A percentile compares a stretch with the other conserved stretches of the same genome.
Evolutionary conservation across 2,113 vertebrate genomes (phyloP).

Genomic region (Labeo catla): DNA sequence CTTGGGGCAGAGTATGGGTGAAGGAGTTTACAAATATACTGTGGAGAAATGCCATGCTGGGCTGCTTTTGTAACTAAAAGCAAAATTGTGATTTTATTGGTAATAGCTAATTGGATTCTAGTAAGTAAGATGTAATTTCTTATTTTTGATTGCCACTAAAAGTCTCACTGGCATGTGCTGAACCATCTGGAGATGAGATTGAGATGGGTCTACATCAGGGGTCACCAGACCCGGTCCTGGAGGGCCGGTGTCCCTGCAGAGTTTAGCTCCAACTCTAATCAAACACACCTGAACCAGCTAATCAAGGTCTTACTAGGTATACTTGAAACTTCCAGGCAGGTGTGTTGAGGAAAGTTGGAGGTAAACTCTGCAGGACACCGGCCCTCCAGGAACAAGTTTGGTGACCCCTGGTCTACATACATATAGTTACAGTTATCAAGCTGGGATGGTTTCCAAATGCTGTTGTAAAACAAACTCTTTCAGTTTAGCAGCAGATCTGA

Average conservation of each 20-base stretch:
- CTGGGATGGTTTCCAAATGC: neutral
- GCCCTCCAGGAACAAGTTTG: no score
- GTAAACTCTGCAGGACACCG: no score
- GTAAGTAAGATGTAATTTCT: neutral
- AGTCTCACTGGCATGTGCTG: neutral
- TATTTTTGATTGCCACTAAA: neutral
- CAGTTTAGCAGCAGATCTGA: neutral
- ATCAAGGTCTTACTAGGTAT: no score
- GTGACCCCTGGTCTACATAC: neutral
- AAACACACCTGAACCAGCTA: no score
- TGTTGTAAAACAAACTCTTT: neutral
- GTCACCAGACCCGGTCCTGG: no score
- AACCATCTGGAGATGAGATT: neutral
- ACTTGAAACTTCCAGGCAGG: no score
- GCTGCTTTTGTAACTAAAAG: neutral
- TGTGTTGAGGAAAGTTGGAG: no score
- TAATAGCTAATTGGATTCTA: neutral
- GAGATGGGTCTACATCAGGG: neutral
- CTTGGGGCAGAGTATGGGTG: neutral
- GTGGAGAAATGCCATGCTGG: neutral
- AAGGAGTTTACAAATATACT: constrained; percentile 1
- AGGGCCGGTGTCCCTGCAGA: no score
- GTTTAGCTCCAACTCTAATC: no score
- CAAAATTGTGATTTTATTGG: neutral
- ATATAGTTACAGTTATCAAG: neutral